Evolutionary conservation across 2,113 vertebrate genomes (phyloP).

Genomic region (Lycaon pictus): DNA sequence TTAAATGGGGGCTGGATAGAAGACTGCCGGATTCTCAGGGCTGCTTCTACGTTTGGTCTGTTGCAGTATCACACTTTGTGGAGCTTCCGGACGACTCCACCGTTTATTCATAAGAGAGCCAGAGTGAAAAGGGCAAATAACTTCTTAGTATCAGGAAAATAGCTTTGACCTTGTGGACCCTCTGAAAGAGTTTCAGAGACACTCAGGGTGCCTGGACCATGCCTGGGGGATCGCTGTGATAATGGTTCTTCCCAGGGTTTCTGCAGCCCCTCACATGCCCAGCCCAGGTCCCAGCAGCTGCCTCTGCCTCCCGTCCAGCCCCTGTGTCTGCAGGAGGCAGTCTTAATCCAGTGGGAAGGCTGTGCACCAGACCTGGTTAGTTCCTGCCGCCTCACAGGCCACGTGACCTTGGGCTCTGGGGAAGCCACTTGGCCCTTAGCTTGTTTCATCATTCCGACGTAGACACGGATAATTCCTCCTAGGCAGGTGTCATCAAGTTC

Average conservation of each 20-base stretch:
- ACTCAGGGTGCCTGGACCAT: too few relatives aligned
- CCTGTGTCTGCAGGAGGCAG: neutral
- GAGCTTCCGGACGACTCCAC: neutral
- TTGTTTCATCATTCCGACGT: neutral
- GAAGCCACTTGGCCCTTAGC: neutral
- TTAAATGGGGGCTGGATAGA: constrained; percentile 35
- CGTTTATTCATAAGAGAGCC: neutral
- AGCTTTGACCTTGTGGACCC: neutral
- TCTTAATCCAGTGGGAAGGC: neutral
- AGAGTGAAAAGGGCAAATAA: neutral
- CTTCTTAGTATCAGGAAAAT: neutral
- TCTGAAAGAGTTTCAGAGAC: neutral
- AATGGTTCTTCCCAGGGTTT: neutral
- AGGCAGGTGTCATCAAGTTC: neutral
- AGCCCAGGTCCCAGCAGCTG: neutral
- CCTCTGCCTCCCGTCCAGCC: neutral
- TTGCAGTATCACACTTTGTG: neutral
- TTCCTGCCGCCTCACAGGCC: neutral
- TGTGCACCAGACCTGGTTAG: neutral
- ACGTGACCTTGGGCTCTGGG: neutral
- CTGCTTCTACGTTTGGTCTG: neutral
- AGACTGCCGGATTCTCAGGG: neutral
- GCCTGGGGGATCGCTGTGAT: neutral
- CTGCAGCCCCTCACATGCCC: neutral
- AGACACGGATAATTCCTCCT: neutral